Base-by-base conservation (phyloP, 1,140 invertebrate genomes). In the Homalodisca vitripennis region DNA sequence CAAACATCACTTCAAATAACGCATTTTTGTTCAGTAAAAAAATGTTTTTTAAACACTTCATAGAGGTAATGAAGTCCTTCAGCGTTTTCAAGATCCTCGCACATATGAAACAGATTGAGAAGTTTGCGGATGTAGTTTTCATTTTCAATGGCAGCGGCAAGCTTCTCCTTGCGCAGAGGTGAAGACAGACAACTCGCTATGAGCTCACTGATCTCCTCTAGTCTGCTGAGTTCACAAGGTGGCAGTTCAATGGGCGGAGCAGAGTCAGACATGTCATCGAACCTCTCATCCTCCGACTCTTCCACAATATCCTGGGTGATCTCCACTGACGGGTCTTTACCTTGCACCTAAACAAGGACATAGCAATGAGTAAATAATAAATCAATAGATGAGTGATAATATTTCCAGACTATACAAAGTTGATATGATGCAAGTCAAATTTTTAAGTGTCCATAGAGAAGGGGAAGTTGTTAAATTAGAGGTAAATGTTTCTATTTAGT, bases 31-130 rank as follows among this genome's bases (percentile, higher is more conserved):
- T 99, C 41, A 99, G 86, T 78, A 99, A 86, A 82, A 99, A 99
- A 80, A 99, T 94, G 84, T 96, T 98, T 83, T 98, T n/a, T 98
- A 78, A 99, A 97, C 79, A 99, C 99, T 78, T 98, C 94, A 79
- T 97, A 99, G 2, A 99, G 83, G 82, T 97, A 92, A 83, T 98
- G 96, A 55, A 99, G 85, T 27, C 94, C 94, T 78, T 98, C 93
- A 66, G 90, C 89, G 79, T 98, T 97, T 75, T 98, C 95, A 67
- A 97, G 83, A 81, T 99, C 97, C 80, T 99, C 98, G 81, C 95
- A 98, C 78, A 96, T 93, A 77, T 93, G 93, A 83, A 99, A 99
- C 55, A 99, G 79, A 79, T 96, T 95, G 32, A 99, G 82, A 57
- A 99, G 82, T 83, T 98, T 98, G 75, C 92, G 91, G 71, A 99